Evolutionary conservation across 1,140 invertebrate species (phyloP).

Genomic region (Pantala flavescens): DNA sequence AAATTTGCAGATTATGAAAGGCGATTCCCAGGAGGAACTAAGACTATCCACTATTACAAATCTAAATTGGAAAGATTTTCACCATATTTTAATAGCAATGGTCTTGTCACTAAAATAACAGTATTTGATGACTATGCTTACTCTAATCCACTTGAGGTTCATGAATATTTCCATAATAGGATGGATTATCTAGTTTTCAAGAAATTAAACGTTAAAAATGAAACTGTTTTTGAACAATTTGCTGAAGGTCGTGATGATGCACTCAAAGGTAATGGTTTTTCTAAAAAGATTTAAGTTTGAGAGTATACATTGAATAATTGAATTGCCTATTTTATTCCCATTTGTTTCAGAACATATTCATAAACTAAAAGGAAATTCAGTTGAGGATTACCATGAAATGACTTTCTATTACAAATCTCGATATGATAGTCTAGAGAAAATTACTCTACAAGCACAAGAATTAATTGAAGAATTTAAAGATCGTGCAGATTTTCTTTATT

Average conservation of each 20-base stretch:
- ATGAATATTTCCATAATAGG: constrained; percentile 61
- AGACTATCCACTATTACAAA: constrained; percentile 62
- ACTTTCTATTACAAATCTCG: constrained; percentile 57
- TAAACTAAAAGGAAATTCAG: constrained; percentile 34
- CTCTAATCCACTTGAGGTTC: constrained; percentile 42
- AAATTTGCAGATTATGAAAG: constrained; percentile 52
- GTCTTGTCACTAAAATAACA: constrained; percentile 54
- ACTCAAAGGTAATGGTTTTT: constrained; percentile 44
- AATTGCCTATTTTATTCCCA: too few relatives aligned
- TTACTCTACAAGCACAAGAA: constrained; percentile 45
- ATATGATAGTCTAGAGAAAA: constrained; percentile 50
- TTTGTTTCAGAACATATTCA: constrained; percentile 49
- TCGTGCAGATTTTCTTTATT: constrained; percentile 49
- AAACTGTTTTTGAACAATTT: constrained; percentile 53
- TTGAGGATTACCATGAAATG: constrained; percentile 49
- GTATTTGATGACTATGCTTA: constrained; percentile 59
- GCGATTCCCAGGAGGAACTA: constrained; percentile 61
- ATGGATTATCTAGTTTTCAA: constrained; percentile 51
- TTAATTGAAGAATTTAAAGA: constrained; percentile 53
- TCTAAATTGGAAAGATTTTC: constrained; percentile 63
- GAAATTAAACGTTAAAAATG: constrained; percentile 45
- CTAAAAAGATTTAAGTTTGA: not conserved
- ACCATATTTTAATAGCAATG: constrained; percentile 60
- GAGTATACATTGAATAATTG: too few relatives aligned
- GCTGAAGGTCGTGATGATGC: constrained; percentile 53